phyloP scores from a whole-genome alignment of 1,140 invertebrate genomes.

The Drosophila auraria region DNA sequence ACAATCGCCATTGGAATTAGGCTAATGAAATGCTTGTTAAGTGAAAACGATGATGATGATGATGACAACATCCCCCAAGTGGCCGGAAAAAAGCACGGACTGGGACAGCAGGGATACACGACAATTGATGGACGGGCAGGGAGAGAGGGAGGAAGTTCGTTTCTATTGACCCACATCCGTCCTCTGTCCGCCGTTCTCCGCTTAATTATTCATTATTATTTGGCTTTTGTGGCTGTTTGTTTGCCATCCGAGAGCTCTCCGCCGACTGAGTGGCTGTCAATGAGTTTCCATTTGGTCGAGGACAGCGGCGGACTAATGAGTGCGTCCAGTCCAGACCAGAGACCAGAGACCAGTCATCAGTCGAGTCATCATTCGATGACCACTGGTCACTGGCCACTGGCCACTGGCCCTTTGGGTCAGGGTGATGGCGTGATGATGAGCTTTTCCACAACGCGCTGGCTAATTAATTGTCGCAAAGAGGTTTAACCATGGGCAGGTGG shows the following conservation, averaged over 20 bases:
- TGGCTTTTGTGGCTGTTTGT: constrained; percentile 41
- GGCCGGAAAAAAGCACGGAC: background rate
- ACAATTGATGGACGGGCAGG: constrained; percentile 25
- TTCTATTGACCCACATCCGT: constrained; percentile 55
- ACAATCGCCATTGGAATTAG: constrained; percentile 59
- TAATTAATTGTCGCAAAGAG: constrained; percentile 4
- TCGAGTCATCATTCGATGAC: constrained; percentile 37
- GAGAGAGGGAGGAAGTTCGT: background rate
- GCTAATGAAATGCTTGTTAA: constrained; percentile 80
- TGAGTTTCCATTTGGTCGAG: constrained; percentile 21
- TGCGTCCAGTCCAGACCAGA: background rate
- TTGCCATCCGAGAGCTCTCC: constrained; percentile 13
- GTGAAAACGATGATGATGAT: constrained; percentile 63
- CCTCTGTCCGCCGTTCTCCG: background rate
- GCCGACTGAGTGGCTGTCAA: constrained; percentile 18
- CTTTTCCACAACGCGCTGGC: background rate
- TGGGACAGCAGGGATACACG: constrained; percentile 8
- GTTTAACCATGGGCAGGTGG: too few species aligned
- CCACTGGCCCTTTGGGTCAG: constrained; percentile 58
- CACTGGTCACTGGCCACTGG: constrained; percentile 1
- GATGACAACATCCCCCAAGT: constrained; percentile 55
- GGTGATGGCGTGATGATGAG: constrained; percentile 29
- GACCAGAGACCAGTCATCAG: constrained; percentile 1
- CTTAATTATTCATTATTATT: constrained; percentile 69
- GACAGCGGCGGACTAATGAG: constrained; percentile 24